Evolutionary conservation across 2,797 vertebrate genomes (phyloP), one percentile per base, ranked within the genome.

Genomic region (Cossypha polioptera): DNA sequence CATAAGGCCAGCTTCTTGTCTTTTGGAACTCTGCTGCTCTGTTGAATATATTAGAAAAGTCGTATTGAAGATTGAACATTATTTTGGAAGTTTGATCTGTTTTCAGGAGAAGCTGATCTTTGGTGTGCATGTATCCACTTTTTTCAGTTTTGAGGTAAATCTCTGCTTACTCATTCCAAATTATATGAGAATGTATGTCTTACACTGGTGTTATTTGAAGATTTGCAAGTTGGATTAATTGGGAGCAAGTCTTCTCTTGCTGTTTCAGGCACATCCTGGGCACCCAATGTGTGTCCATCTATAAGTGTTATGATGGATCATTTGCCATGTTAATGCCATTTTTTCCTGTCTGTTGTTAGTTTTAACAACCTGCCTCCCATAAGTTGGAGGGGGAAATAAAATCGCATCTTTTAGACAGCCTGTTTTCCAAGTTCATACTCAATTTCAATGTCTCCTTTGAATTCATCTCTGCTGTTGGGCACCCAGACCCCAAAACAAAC

Each of bases 241-340:
- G 26, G 38, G 35, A 74, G 22, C 16, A 63, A 65, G 14, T 73
- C 16, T 53, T 57, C 10, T 66, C 12, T 75, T 74, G 12, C n/a
- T 79, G 14, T 66, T 65, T 43, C 43, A 62, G 28, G 16, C 5
- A 4, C 4, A 16, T 35, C 28, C 58, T n/a, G 40, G 11, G 6
- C 54, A 38, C 25, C 58, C 0, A 0, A 7, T 48, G 0, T 38
- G 17, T 67, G 28, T 58, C 59, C 18, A 4, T 59, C 25, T 69
- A 20, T 53, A 82, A 20, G 31, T 67, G 8, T 81, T 88, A 21
- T 1, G 13, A 16, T 24, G 14, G 7, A 6, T 57, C 57, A 25
- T 88, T 83, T 90, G 22, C 33, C 19, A 31, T 4, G 4, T 26
- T 48, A 69, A 47, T 66, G 24, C 29, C 13, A 9, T 35, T 89